Conservation (phyloP, 2,113 vertebrate species). For the Calidris pugnax region DNA sequence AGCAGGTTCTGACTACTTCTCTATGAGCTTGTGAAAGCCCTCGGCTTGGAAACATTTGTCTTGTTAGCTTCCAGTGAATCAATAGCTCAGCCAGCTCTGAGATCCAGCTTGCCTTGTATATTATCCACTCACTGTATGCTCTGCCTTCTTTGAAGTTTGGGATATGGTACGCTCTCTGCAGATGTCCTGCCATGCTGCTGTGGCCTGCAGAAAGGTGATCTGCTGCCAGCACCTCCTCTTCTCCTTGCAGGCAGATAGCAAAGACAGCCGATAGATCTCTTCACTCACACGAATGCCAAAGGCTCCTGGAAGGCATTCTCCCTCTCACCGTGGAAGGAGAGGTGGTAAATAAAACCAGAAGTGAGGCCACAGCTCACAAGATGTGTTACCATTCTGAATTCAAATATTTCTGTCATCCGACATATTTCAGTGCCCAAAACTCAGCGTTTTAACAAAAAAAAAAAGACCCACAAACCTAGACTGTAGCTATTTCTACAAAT, state of each 20-base stretch:
- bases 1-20: background rate
- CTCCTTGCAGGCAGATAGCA: background rate
- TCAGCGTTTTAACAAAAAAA: background rate
- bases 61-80: background rate
- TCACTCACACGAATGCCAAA: background rate
- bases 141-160: background rate
- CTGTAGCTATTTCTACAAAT: background rate
- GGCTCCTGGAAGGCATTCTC: background rate
- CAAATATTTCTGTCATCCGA: background rate
- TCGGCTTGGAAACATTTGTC: background rate
- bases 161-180: background rate
- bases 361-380: background rate
- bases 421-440: background rate
- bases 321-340: background rate
- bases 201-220: background rate
- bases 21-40: background rate
- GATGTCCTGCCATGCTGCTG: background rate
- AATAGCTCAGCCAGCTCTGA: background rate
- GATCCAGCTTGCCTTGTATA: background rate
- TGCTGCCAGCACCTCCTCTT: background rate
- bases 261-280: background rate
- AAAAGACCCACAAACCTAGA: background rate
- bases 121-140: background rate
- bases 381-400: background rate
- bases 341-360: background rate